Percentiles rank a stretch among this genome's conserved stretches.
These are phyloP conservation scores for Strigamia maritima DNA, from an alignment of 2,888 invertebrate species.

Conservation along the genomic window DNA sequence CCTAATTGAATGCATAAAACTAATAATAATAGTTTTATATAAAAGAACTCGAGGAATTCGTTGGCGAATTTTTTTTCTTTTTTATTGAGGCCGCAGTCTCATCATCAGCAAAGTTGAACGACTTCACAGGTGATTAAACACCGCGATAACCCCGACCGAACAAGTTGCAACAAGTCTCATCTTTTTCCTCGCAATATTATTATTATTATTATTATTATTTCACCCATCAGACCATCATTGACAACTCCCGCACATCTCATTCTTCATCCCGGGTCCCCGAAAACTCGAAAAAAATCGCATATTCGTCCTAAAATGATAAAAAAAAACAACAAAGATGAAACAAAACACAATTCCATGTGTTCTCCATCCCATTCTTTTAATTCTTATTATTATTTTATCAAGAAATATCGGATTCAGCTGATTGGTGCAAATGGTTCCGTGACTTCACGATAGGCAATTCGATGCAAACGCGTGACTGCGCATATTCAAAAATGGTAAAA, in stretches of 20 bases:
- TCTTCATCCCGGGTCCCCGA: not conserved
- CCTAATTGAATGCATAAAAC: too few relatives aligned
- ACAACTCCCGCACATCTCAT: not conserved
- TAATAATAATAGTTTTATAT: too few relatives aligned
- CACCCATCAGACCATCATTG: not conserved
- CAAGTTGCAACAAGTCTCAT: not conserved
- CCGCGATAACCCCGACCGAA: conserved; percentile 1
- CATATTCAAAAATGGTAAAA: not conserved
- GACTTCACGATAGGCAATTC: conserved; percentile 17
- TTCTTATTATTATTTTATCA: not conserved
- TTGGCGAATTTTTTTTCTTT: not conserved
- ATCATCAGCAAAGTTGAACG: conserved; percentile 20
- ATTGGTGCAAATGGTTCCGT: not conserved
- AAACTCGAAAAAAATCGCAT: too few relatives aligned
- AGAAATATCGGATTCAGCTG: not conserved
- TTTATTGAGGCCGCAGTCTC: conserved; percentile 23
- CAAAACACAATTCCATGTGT: too few relatives aligned
- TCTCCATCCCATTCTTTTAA: not conserved
- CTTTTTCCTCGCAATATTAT: not conserved
- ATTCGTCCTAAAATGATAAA: too few relatives aligned
- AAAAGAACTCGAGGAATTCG: not conserved
- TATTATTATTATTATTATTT: not conserved
- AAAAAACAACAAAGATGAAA: too few relatives aligned
- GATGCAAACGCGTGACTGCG: conserved; percentile 20
- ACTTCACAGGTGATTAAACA: conserved; percentile 23